Evolutionary conservation across 2,797 vertebrate species (phyloP).

Genomic region (Amniataba percoides): DNA sequence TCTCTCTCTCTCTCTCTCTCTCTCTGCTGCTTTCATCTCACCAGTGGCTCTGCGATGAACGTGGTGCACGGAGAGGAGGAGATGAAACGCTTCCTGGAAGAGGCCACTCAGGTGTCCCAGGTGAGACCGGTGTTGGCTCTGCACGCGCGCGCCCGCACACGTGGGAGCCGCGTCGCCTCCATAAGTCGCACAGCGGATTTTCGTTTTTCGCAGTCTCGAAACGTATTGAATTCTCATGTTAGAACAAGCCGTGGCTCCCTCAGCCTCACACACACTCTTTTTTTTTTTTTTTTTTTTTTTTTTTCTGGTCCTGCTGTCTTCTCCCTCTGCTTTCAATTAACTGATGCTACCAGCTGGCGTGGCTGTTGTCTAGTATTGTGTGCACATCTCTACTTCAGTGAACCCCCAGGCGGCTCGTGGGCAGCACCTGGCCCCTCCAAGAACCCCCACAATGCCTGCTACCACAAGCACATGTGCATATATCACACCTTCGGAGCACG

Average conservation of each 20-base stretch:
- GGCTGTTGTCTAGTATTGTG: slow-evolving; percentile 54
- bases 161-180: background rate
- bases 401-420: slow-evolving; percentile 40
- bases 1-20: slow-evolving; percentile 3
- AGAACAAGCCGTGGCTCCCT: background rate
- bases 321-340: slow-evolving; percentile 73
- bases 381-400: slow-evolving; percentile 40
- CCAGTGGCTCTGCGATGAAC: slow-evolving; percentile 96
- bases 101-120: slow-evolving; percentile 95
- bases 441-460: slow-evolving; percentile 9
- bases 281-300: slow-evolving; percentile 8
- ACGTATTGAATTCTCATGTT: slow-evolving; percentile 19
- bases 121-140: slow-evolving; percentile 79
- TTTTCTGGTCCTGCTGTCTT: slow-evolving; percentile 23
- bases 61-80: slow-evolving; percentile 92
- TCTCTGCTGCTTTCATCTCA: slow-evolving; percentile 41
- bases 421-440: slow-evolving; percentile 52
- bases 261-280: background rate
- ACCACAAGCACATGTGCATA: slow-evolving; percentile 9
- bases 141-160: slow-evolving; percentile 20
- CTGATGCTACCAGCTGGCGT: slow-evolving; percentile 59
- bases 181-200: slow-evolving; percentile 11
- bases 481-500: slow-evolving; percentile 5
- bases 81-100: slow-evolving; percentile 95
- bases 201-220: background rate